Base-by-base conservation (phyloP, 2,888 invertebrate genomes). In the Gymnoscelis rufifasciata region DNA sequence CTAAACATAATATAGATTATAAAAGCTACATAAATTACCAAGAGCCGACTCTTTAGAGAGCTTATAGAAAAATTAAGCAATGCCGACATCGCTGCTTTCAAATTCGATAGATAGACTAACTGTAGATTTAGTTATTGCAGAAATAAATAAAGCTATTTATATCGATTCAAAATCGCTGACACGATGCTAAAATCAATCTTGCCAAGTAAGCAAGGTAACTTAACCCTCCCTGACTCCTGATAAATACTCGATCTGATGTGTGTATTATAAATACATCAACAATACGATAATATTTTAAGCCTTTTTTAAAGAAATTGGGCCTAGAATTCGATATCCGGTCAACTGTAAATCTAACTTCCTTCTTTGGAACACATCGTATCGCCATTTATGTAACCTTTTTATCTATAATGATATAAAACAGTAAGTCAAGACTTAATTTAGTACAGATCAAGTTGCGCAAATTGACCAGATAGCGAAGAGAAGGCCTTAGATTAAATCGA, bases 141-240 rank as follows among this genome's bases (percentile, higher is more conserved):
- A 41, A 33, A 35, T 37, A 42, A 31, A 36, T 24, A 37, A 11
- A 37, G 43, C n/a, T n/a, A n/a, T n/a, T n/a, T n/a, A n/a, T n/a
- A n/a, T n/a, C n/a, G n/a, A n/a, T n/a, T n/a, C n/a, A n/a, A n/a
- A n/a, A n/a, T n/a, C n/a, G n/a, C n/a, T n/a, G n/a, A 45, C 56
- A 8, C 5, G 57, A 55, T 60, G 76, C 82, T 82, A 72, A 45
- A 74, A 79, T 80, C 65, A 47, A 71, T 83, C 84, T 84, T 86
- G 83, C 77, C 61, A 63, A 66, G 61, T 59, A 56, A 71, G 75
- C 84, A 84, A 84, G 83, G 83, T 68, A 75, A 81, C 79, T 72
- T 68, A 84, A 83, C 83, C 62, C 54, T 57, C n/a, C 2, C 19
- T 19, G 19, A 19, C n/a, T 19, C 19, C 19, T 19, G 19, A 2